These are phyloP conservation scores for Hoplodrina blanda DNA, from an alignment of 2,888 invertebrate species.

Conservation along the genomic window DNA sequence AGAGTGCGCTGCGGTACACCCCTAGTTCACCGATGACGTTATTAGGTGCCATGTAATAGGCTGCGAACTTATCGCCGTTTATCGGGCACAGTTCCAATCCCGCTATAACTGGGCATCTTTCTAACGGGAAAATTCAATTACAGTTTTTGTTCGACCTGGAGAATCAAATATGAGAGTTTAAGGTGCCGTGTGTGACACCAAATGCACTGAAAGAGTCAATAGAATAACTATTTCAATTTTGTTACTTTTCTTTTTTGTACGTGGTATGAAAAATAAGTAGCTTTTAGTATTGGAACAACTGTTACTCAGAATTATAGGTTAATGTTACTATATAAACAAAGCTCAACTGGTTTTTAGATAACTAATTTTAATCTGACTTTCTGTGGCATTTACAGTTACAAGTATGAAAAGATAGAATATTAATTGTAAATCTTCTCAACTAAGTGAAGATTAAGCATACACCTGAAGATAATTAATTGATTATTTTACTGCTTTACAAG, in stretches of 20 bases:
- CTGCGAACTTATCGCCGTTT: slow-evolving; percentile 56
- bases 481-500: neutral
- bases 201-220: slow-evolving; percentile 23
- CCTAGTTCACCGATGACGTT: slow-evolving; percentile 59
- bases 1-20: slow-evolving; percentile 42
- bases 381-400: neutral
- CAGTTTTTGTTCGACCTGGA: slow-evolving; percentile 39
- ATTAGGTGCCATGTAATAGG: slow-evolving; percentile 61
- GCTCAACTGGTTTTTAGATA: neutral
- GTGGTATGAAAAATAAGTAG: neutral
- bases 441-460: slow-evolving; percentile 26
- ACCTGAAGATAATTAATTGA: slow-evolving; percentile 40
- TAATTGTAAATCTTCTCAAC: slow-evolving; percentile 27
- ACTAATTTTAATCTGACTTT: neutral
- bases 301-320: neutral
- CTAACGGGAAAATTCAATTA: slow-evolving; percentile 58
- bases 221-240: slow-evolving; percentile 2
- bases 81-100: slow-evolving; percentile 64
- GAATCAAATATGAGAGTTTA: slow-evolving; percentile 35
- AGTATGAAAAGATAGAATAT: slow-evolving; percentile 1
- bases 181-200: slow-evolving; percentile 19
- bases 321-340: neutral
- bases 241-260: neutral
- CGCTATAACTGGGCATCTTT: slow-evolving; percentile 57
- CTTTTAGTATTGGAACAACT: neutral